Percentiles rank a stretch among this genome's conserved stretches.
These are phyloP conservation scores for Nomada flava DNA, from an alignment of 2,888 invertebrate species.

Conservation along the genomic window DNA sequence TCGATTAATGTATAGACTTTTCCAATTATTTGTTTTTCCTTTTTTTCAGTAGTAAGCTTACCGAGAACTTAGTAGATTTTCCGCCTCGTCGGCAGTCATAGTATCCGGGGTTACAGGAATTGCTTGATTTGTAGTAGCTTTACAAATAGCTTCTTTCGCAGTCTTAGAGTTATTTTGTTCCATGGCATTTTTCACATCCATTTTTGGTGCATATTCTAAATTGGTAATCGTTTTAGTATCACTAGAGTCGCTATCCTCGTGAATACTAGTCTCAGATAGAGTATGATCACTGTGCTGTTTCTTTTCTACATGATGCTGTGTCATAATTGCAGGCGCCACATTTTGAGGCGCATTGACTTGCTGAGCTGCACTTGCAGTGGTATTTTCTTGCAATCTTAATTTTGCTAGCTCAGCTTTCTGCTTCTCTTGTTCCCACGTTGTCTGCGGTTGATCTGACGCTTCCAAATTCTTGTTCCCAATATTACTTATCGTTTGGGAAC, in stretches of 20 bases:
- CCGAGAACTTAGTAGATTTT: conserved; percentile 94
- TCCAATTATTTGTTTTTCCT: conserved; percentile 2
- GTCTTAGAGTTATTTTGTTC: conserved; percentile 58
- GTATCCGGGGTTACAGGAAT: conserved; percentile 84
- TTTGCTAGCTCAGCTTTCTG: conserved; percentile 80
- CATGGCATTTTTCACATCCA: conserved; percentile 66
- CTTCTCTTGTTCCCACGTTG: conserved; percentile 82
- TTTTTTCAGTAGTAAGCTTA: conserved; percentile 82
- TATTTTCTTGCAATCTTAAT: conserved; percentile 74
- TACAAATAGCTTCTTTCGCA: conserved; percentile 60
- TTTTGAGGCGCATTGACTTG: conserved; percentile 56
- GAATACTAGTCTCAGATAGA: conserved; percentile 70
- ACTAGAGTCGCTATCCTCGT: conserved; percentile 78
- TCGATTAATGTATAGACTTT: conserved; percentile 16
- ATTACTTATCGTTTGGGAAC: conserved; percentile 47
- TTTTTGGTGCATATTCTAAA: conserved; percentile 66
- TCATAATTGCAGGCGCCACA: conserved; percentile 47
- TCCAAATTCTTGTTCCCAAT: conserved; percentile 47
- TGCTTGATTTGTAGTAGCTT: conserved; percentile 63
- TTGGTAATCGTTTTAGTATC: conserved; percentile 79
- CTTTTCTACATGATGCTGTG: conserved; percentile 60
- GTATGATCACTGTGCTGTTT: conserved; percentile 49
- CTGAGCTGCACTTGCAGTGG: conserved; percentile 60
- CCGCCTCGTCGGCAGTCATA: conserved; percentile 95
- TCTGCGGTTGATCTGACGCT: conserved; percentile 70